Evolutionary conservation across 2,888 invertebrate species (phyloP), one percentile per base, ranked within the genome.

Genomic region (Omphaloscelis lunosa): DNA sequence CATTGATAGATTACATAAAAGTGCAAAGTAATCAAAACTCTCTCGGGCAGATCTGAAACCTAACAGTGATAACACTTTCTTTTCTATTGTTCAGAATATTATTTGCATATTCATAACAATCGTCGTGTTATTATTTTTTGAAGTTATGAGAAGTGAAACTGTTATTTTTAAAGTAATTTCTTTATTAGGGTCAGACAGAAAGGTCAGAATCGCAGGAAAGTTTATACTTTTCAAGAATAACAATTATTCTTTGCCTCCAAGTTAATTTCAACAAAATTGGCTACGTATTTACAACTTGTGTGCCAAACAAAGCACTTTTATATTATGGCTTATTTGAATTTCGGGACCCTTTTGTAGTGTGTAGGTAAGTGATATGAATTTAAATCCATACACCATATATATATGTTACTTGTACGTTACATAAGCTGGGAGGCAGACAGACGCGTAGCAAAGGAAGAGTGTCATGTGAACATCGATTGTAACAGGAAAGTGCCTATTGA

Each of bases 391-490:
- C 51, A 20, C 56, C 53, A 23, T 23, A 53, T 51, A 23, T 23
- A 20, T 51, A 51, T 51, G n/a, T 56, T 12, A 56, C 53, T 9
- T 11, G n/a, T 56, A 9, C 9, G 59, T 59, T 66, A 86, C 59
- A 70, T 77, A 76, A 78, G 65, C 39, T 63, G 15, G 2, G 12
- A 79, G 27, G 51, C 59, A 76, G 68, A 29, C 69, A 80, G 71
- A 27, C 77, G 41, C 48, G 63, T 29, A 27, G 63, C 61, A 53
- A 48, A 77, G 41, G 56, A 67, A 73, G 59, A 75, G 79, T 73
- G 82, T 71, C 84, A 69, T 75, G 82, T 15, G 85, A 86, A 77
- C 73, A 69, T 62, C 41, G 79, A 74, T 72, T 41, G 62, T 75
- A 56, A 15, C n/a, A 75, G 70, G 79, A 74, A 80, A 51, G 59